These are phyloP conservation scores for Drosophila punjabiensis DNA, from an alignment of 1,140 invertebrate species.

Conservation along the genomic window DNA sequence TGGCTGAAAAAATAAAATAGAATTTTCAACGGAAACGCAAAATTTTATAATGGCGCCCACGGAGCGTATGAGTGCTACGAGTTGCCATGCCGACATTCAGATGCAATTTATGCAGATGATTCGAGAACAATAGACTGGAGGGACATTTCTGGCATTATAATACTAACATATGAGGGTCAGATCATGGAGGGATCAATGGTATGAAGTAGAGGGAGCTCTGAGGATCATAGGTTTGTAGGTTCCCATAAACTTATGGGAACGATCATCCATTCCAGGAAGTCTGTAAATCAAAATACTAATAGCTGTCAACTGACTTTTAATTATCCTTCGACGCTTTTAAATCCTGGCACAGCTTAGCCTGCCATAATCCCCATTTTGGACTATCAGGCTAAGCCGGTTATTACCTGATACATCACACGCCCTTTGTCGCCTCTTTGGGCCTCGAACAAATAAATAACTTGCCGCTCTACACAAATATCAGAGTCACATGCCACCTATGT, in stretches of 20 bases:
- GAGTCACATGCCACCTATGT: conserved; percentile 25
- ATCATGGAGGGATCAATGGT: not conserved
- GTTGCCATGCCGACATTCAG: conserved; percentile 41
- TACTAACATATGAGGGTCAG: conserved; percentile 5
- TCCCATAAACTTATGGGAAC: no score
- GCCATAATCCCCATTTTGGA: conserved; percentile 45
- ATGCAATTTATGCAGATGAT: conserved; percentile 36
- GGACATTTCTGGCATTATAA: not conserved
- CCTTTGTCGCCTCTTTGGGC: conserved; percentile 32
- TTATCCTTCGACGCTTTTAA: conserved; percentile 1
- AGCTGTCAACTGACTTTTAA: conserved; percentile 12
- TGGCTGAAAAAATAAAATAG: conserved; percentile 37
- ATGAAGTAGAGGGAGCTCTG: not conserved
- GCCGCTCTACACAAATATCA: conserved; percentile 23
- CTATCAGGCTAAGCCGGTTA: conserved; percentile 44
- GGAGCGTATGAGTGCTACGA: conserved; percentile 43
- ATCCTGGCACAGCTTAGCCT: conserved; percentile 24
- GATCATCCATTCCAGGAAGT: not conserved
- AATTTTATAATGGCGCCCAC: conserved; percentile 61
- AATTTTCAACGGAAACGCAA: conserved; percentile 59
- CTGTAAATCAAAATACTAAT: not conserved
- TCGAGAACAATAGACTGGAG: conserved; percentile 16
- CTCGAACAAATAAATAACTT: conserved; percentile 41
- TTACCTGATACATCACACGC: conserved; percentile 54
- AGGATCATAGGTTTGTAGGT: not conserved